phyloP scores from a whole-genome alignment of 2,797 vertebrate species.

The Pipistrellus pipistrellus region DNA sequence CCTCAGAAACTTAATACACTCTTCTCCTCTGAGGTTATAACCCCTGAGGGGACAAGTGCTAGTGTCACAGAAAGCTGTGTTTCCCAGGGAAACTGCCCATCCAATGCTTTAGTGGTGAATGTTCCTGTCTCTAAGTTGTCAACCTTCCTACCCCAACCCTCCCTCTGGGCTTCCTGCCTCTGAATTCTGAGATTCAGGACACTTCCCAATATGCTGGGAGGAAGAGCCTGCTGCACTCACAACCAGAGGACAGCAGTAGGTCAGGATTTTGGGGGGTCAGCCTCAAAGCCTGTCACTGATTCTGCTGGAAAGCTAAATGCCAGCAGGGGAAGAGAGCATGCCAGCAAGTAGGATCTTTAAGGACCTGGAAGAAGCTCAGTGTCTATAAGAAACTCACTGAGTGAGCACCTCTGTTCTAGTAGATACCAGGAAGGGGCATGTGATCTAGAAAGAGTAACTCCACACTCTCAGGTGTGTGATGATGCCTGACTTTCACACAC shows the following conservation, averaged over 20 bases:
- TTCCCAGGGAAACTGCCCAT: background rate
- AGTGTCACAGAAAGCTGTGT: too few relatives aligned
- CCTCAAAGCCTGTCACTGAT: background rate
- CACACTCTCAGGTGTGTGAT: background rate
- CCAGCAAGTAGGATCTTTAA: background rate
- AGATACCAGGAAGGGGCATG: background rate
- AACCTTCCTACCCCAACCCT: background rate
- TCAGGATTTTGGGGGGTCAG: background rate
- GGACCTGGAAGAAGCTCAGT: background rate
- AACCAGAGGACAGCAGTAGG: background rate
- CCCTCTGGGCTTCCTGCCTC: background rate
- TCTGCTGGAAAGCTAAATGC: background rate
- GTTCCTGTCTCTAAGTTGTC: conserved; percentile 7
- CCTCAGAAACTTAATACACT: background rate
- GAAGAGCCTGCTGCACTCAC: background rate
- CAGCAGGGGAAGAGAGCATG: too few relatives aligned
- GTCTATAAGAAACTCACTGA: background rate
- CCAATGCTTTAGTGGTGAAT: background rate
- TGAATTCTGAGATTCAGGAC: background rate
- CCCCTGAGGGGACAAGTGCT: too few relatives aligned
- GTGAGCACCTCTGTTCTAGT: background rate
- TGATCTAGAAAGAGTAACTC: background rate
- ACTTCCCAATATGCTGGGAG: background rate
- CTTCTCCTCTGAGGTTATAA: background rate
- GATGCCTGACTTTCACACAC: background rate